phyloP scores from a whole-genome alignment of 2,113 vertebrate species.

The Ceratotherium simum region DNA sequence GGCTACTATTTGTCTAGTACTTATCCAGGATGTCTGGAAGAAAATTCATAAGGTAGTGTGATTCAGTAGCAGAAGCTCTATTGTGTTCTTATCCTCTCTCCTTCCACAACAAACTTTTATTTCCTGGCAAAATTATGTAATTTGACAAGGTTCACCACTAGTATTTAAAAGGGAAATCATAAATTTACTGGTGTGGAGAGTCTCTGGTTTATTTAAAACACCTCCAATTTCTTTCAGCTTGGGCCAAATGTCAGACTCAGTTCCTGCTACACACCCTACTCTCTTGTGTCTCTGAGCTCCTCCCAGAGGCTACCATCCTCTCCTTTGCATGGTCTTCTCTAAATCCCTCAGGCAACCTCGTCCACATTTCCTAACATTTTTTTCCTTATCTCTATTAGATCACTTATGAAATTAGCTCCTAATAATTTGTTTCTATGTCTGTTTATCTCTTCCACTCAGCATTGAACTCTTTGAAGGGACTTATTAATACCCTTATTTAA shows the following conservation, averaged over 20 bases:
- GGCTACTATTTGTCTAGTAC: background rate
- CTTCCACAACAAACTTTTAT: background rate
- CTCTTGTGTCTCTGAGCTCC: background rate
- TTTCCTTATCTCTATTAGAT: background rate
- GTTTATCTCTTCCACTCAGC: background rate
- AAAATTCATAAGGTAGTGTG: background rate
- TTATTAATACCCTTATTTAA: background rate
- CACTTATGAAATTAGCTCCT: background rate
- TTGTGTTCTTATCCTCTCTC: background rate
- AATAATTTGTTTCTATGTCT: constrained; percentile 43
- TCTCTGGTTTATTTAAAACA: background rate
- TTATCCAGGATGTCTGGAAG: background rate
- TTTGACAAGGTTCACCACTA: background rate
- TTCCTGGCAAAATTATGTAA: background rate
- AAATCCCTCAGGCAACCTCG: background rate
- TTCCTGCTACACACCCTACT: background rate
- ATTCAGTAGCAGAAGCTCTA: background rate
- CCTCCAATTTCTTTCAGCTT: background rate
- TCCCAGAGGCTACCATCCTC: background rate
- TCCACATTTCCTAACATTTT: background rate
- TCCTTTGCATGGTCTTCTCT: background rate
- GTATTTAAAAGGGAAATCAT: background rate
- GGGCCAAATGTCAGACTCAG: background rate
- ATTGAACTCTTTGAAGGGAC: background rate
- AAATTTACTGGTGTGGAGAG: background rate